Conservation (phyloP, 2,797 vertebrate genomes). For the Eleutherodactylus coqui region DNA sequence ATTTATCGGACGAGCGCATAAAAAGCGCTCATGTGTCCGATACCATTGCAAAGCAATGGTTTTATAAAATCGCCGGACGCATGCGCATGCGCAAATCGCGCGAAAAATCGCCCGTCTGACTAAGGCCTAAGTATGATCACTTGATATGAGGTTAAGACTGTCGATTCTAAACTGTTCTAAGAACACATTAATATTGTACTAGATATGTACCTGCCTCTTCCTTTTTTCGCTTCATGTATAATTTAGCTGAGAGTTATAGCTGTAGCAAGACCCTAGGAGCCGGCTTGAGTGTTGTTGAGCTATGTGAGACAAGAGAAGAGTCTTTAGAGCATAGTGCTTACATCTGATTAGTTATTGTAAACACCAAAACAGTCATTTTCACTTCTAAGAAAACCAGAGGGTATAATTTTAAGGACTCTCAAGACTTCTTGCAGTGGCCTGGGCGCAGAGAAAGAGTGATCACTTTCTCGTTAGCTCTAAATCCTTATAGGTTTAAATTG, state of each 20-base stretch:
- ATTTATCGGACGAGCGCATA: too few relatives aligned
- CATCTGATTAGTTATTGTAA: conserved; percentile 19
- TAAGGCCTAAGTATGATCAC: not conserved
- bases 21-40: too few relatives aligned
- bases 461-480: conserved; percentile 17
- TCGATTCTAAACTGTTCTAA: not conserved
- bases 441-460: not conserved
- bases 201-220: not conserved
- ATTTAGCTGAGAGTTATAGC: conserved; percentile 11
- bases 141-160: not conserved
- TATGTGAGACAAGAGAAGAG: not conserved
- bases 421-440: not conserved
- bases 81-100: too few relatives aligned
- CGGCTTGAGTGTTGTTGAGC: conserved; percentile 17
- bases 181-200: not conserved
- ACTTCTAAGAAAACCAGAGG: not conserved
- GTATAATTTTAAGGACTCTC: conserved; percentile 19
- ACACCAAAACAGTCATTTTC: conserved; percentile 24
- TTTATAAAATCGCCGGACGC: too few relatives aligned
- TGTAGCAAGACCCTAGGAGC: not conserved
- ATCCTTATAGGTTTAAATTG: conserved; percentile 8
- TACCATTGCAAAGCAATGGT: too few relatives aligned
- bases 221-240: not conserved
- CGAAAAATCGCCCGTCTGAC: too few relatives aligned
- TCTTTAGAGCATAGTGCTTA: not conserved